Evolutionary conservation across 2,797 vertebrate species (phyloP), one percentile per base, ranked within the genome.

Genomic region (Syngnathus rostellatus): DNA sequence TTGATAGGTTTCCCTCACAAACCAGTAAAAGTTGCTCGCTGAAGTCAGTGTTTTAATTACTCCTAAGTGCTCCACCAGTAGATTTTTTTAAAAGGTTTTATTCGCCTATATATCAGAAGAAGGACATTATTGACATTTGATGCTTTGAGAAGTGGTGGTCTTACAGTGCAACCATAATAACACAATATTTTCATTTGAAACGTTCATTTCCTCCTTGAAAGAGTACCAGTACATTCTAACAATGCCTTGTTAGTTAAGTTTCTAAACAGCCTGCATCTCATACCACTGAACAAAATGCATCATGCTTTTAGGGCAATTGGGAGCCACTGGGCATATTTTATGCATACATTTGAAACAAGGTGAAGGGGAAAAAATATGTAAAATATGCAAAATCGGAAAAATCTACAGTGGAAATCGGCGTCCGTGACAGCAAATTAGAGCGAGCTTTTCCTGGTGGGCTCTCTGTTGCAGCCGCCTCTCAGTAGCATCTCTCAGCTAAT

Each of bases 361-460:
- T 25, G 11, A 37, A 53, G 21, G 23, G 54, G 39, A 59, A 45
- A 45, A 45, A 1, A 11, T 16, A 45, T 23, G 45, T 62, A 25
- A 62, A 74, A 58, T 50, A 53, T 37, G 59, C 59, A 57, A 57
- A 57, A 57, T 57, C 25, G n/a, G 59, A 38, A 57, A 57, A 57
- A 57, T 57, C 25, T 6, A 37, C 43, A 11, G 37, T 39, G 51
- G 23, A 39, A 54, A 57, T 31, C 2, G 31, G 54, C 23, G 55
- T 57, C 55, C 14, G 14, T 10, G 55, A 67, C 11, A 66, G 43
- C 54, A 39, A 54, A 55, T 61, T 38, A 61, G 67, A 62, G 67
- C 16, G 16, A 12, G 39, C 16, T 21, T 46, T 71, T 72, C 54
- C 25, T 57, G 21, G 48, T 65, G 60, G 64, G 41, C n/a, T 51